A percentile compares a stretch with the other conserved stretches of the same genome.
Evolutionary conservation across 2,797 vertebrate genomes (phyloP).

Genomic region (Rhinichthys osculus): DNA sequence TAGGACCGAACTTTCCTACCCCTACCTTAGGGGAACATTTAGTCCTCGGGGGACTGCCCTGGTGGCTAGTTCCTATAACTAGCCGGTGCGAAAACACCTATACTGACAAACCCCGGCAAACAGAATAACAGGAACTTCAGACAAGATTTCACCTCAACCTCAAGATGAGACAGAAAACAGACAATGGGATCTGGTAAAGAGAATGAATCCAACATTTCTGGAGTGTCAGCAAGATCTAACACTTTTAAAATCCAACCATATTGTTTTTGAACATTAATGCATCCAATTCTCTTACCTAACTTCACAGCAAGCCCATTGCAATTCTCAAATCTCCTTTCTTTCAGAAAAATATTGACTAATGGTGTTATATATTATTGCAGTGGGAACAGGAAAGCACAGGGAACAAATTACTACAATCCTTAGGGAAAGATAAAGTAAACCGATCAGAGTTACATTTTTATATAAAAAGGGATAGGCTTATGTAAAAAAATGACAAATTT

Average conservation of each 20-base stretch:
- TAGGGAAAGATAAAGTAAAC: background rate
- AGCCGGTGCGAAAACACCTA: background rate
- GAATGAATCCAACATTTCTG: background rate
- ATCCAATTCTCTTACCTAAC: background rate
- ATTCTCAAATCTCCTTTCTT: background rate
- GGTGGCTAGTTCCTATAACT: background rate
- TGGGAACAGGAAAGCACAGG: conserved; percentile 1
- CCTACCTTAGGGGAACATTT: background rate
- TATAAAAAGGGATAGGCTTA: background rate
- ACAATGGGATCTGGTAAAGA: background rate
- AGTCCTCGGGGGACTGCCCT: background rate
- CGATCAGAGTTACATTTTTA: background rate
- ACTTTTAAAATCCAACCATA: background rate
- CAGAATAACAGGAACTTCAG: background rate
- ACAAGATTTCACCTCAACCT: background rate
- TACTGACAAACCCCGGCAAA: background rate
- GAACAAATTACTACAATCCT: background rate
- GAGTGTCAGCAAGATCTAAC: background rate
- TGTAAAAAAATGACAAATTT: background rate
- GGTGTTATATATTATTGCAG: conserved; percentile 3
- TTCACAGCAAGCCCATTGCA: background rate
- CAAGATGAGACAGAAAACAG: background rate
- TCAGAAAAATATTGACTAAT: background rate
- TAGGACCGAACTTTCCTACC: too few species aligned
- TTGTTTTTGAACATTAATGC: conserved; percentile 17